A percentile compares a stretch with the other conserved stretches of the same genome.
Evolutionary conservation across 2,888 invertebrate species (phyloP).

Genomic region (Oscheius sp.): DNA sequence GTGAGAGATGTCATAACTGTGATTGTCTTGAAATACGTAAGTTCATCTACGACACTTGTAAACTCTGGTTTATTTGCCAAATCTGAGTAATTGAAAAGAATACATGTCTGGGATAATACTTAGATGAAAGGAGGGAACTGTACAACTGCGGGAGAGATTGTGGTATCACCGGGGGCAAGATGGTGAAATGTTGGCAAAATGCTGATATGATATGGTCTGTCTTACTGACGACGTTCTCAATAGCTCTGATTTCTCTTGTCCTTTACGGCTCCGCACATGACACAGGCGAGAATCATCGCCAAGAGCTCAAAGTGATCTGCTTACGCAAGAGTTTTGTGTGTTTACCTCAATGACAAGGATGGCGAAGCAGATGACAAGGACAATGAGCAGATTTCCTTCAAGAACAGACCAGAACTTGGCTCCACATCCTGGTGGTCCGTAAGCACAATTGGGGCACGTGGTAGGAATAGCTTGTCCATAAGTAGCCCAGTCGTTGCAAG

Average conservation of each 20-base stretch:
- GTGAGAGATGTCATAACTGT: too few relatives aligned
- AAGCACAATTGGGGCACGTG: slow-evolving; percentile 31
- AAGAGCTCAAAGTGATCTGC: slow-evolving; percentile 42
- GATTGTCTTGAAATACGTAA: too few relatives aligned
- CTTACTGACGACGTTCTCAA: background rate
- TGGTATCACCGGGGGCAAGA: background rate
- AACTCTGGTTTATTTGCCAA: background rate
- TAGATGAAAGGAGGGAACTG: background rate
- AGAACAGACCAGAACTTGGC: slow-evolving; percentile 43
- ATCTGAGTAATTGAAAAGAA: background rate
- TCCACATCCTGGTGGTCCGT: slow-evolving; percentile 49
- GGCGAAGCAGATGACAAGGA: slow-evolving; percentile 47
- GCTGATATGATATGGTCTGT: background rate
- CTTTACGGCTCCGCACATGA: slow-evolving; percentile 51
- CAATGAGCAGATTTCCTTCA: slow-evolving; percentile 49
- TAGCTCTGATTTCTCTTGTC: slow-evolving; percentile 47
- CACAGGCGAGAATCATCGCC: slow-evolving; percentile 60
- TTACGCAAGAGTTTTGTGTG: background rate
- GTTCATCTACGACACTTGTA: too few relatives aligned
- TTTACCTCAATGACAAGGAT: slow-evolving; percentile 55
- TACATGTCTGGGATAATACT: background rate
- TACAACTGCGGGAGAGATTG: too few relatives aligned
- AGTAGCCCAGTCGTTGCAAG: slow-evolving; percentile 52
- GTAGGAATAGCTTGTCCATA: slow-evolving; percentile 42
- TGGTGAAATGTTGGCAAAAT: background rate